A percentile compares a stretch with the other conserved stretches of the same genome.
phyloP scores from a whole-genome alignment of 2,888 invertebrate species.

The Pristionchus japonicus region DNA sequence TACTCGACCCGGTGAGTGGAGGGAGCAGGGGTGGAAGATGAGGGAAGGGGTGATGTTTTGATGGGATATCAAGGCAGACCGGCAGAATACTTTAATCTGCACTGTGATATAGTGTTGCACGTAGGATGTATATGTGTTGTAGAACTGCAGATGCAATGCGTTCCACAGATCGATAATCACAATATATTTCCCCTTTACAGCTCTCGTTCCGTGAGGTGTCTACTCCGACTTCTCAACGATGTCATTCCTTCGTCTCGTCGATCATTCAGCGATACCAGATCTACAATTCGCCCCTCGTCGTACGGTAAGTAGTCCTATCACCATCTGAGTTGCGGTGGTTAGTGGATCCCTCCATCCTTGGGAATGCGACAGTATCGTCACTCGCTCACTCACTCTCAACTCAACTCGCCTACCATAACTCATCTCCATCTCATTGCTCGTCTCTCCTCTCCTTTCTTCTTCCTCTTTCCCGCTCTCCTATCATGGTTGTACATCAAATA shows the following conservation, averaged over 20 bases:
- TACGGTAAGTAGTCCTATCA: slow-evolving; percentile 23
- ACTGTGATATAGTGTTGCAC: too few species aligned
- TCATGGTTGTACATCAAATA: slow-evolving; percentile 39
- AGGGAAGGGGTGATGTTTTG: not conserved
- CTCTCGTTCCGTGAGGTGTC: slow-evolving; percentile 32
- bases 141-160: too few species aligned
- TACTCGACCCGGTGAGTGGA: slow-evolving; percentile 56
- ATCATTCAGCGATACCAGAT: slow-evolving; percentile 38
- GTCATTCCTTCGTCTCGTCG: slow-evolving; percentile 24
- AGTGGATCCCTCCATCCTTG: not conserved
- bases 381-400: not conserved
- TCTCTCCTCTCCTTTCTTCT: slow-evolving; percentile 16
- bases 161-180: too few species aligned
- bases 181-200: not conserved
- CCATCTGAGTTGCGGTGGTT: not conserved
- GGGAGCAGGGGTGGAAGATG: not conserved
- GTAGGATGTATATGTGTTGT: too few species aligned
- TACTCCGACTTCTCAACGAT: not conserved
- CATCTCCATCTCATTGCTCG: not conserved
- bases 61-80: too few species aligned
- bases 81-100: too few species aligned
- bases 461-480: slow-evolving; percentile 39
- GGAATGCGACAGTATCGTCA: not conserved
- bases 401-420: slow-evolving; percentile 2
- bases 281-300: slow-evolving; percentile 33